Conservation (phyloP, 2,113 vertebrate species). For the Oxygymnocypris stewartii region DNA sequence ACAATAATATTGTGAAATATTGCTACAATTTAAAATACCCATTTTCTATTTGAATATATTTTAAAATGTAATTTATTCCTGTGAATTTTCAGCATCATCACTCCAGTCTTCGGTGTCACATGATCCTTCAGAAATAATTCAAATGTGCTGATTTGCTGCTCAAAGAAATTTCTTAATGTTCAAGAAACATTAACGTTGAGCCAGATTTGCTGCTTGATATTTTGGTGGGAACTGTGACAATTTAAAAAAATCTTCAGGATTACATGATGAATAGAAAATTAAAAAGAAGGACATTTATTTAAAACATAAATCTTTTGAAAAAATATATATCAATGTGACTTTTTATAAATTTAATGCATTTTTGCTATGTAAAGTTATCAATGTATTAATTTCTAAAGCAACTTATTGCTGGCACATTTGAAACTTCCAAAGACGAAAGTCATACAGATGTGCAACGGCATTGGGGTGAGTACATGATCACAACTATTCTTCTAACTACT, state of each 20-base stretch:
- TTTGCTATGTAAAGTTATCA: neutral
- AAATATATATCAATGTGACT: neutral
- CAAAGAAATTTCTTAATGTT: neutral
- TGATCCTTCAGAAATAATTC: neutral
- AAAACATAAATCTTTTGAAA: neutral
- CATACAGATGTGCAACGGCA: neutral
- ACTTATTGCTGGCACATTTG: neutral
- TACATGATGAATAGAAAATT: neutral
- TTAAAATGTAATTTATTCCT: neutral
- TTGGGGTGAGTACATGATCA: neutral
- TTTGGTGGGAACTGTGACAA: neutral
- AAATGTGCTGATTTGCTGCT: neutral
- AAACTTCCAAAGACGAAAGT: neutral
- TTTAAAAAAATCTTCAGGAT: neutral
- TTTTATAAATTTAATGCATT: neutral
- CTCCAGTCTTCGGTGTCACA: neutral
- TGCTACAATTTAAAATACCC: neutral
- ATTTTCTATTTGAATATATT: neutral
- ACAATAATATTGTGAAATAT: neutral
- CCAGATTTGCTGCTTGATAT: neutral
- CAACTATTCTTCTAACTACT: neutral
- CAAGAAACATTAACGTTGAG: neutral
- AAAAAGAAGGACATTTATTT: neutral
- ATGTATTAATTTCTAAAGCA: neutral
- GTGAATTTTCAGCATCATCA: neutral